Conservation (phyloP, 2,113 vertebrate species). For the Charadrius vociferus region DNA sequence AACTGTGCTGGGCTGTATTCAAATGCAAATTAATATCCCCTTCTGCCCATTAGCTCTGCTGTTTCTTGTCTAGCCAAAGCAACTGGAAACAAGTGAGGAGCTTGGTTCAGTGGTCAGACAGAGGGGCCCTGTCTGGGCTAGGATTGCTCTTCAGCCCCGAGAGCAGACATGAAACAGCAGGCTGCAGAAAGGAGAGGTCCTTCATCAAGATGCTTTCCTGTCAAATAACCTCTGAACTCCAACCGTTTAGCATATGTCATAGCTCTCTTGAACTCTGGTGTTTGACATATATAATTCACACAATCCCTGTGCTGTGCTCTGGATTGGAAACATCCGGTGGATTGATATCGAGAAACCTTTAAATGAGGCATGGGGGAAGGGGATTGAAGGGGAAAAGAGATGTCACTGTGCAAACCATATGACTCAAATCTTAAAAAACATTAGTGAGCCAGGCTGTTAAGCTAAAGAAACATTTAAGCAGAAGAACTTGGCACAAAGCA, state of each 20-base stretch:
- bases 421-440: background rate
- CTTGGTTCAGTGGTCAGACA: background rate
- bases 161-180: slow-evolving; percentile 1
- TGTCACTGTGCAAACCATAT: background rate
- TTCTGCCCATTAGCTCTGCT: slow-evolving; percentile 56
- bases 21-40: slow-evolving; percentile 64
- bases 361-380: background rate
- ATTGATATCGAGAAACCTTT: background rate
- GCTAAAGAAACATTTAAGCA: background rate
- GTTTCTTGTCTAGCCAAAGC: slow-evolving; percentile 55
- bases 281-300: background rate
- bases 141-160: background rate
- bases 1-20: slow-evolving; percentile 48
- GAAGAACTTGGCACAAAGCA: background rate
- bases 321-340: background rate
- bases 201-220: slow-evolving; percentile 30
- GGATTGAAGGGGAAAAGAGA: background rate
- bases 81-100: slow-evolving; percentile 20
- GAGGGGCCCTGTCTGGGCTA: slow-evolving; percentile 36
- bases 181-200: slow-evolving; percentile 11
- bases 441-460: background rate
- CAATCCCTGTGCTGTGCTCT: slow-evolving; percentile 7
- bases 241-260: background rate
- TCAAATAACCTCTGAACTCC: slow-evolving; percentile 21
- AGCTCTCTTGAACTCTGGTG: background rate